Evolutionary conservation across 2,888 invertebrate genomes (phyloP), one percentile per base, ranked within the genome.

Genomic region (Pterostichus madidus): DNA sequence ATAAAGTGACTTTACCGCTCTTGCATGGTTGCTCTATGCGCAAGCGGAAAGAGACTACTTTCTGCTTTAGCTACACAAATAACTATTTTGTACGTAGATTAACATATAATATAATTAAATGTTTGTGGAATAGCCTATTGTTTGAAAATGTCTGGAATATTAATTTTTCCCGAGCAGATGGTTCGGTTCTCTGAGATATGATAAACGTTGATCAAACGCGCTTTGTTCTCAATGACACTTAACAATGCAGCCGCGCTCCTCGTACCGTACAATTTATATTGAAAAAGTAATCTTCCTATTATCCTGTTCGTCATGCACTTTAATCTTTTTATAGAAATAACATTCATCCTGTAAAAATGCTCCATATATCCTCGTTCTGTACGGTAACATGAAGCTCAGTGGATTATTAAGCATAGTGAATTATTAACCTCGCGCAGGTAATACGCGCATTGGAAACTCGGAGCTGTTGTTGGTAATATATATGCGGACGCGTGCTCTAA

Each of bases 381-480:
- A 49, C 17, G 10, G 11, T 75, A 49, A 8, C 75, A 75, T 32
- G 31, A 75, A 79, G 61, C 52, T 79, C 44, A 15, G 78, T 44
- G 61, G 78, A 79, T 79, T 79, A 79, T 79, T 79, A 77, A 77
- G 61, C 78, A 79, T 61, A 24, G 61, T 79, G 61, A 49, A 79
- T 79, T 79, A 79, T 79, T 79, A 79, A 79, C 39, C 3, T 35
- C 77, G 59, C 80, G 53, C 53, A 77, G 59, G 80, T 73, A 80
- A 61, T 31, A 68, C 49, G n/a, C 49, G 35, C 35, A 77, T 84
- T 49, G 49, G 49, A 49, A 76, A 46, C 24, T 17, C 15, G n/a
- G 73, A 80, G 49, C 64, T 76, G 83, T 73, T 73, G 82, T 85
- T 80, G 85, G 84, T 83, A 85, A 85, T 84, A 85, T 84, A 85